These are phyloP conservation scores for Vesta saturnalis DNA, from an alignment of 2,888 invertebrate genomes.

Conservation along the genomic window DNA sequence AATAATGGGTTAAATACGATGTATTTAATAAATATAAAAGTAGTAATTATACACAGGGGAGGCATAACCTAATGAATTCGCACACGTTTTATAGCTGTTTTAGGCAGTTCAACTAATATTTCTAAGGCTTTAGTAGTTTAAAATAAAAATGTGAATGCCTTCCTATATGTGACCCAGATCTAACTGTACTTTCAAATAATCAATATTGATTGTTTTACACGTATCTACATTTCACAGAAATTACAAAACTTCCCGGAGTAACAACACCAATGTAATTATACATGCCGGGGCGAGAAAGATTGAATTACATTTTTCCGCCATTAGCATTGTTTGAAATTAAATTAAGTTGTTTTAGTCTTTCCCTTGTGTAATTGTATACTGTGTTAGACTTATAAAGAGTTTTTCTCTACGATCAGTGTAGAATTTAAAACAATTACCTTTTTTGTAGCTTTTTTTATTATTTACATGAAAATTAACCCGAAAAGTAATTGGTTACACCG, in stretches of 20 bases:
- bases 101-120: neutral
- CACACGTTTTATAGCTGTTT: constrained; percentile 6
- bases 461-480: too few relatives aligned
- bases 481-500: too few relatives aligned
- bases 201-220: constrained; percentile 1
- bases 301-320: too few relatives aligned
- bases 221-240: neutral
- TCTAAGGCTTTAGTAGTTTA: neutral
- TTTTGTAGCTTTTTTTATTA: too few relatives aligned
- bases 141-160: constrained; percentile 1
- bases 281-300: too few relatives aligned
- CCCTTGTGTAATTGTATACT: neutral
- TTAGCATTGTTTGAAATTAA: neutral
- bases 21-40: neutral
- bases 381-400: too few relatives aligned
- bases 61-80: constrained; percentile 1
- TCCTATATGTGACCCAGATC: neutral
- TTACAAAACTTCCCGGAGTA: neutral
- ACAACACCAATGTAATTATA: neutral
- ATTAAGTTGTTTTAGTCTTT: neutral
- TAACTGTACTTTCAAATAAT: neutral
- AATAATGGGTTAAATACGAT: neutral
- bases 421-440: too few relatives aligned
- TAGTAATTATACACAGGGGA: constrained; percentile 13
- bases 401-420: too few relatives aligned